Conservation (phyloP, 2,113 vertebrate genomes). For the Thermophis baileyi region DNA sequence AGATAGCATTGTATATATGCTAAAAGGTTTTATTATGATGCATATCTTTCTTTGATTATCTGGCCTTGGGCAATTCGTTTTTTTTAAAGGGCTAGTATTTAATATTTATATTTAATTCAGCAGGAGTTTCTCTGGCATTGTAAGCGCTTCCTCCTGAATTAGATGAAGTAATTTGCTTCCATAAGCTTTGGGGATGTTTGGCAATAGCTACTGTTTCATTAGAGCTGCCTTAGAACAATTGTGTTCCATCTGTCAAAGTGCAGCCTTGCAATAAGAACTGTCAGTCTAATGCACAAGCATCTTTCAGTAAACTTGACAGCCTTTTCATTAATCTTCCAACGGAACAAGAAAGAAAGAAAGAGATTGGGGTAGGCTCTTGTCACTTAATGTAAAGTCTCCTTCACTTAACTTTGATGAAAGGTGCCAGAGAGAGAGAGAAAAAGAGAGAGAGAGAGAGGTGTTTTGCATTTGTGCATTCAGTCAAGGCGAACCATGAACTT, state of each 20-base stretch:
- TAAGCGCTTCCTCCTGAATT: background rate
- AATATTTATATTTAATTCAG: slow-evolving; percentile 4
- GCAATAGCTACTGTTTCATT: background rate
- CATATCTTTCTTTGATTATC: background rate
- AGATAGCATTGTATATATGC: background rate
- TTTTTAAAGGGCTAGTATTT: background rate
- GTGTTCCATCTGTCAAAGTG: background rate
- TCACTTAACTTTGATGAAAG: background rate
- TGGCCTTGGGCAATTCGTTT: background rate
- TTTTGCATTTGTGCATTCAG: background rate
- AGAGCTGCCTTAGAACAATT: background rate
- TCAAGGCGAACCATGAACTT: background rate
- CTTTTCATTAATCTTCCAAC: slow-evolving; percentile 1
- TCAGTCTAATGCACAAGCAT: slow-evolving; percentile 8
- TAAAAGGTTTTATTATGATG: background rate
- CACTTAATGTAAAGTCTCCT: slow-evolving; percentile 1
- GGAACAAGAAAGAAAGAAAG: slow-evolving; percentile 6
- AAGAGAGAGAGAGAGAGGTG: too few species aligned
- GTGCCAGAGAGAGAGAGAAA: too few species aligned
- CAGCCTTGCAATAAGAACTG: slow-evolving; percentile 15
- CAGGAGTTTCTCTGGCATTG: background rate
- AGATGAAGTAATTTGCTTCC: background rate
- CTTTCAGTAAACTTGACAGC: slow-evolving; percentile 5
- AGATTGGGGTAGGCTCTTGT: background rate
- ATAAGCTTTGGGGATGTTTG: background rate